A percentile compares a stretch with the other conserved stretches of the same genome.
Conservation (phyloP, 2,888 invertebrate species). For the Scelioninae gen. 1 region DNA sequence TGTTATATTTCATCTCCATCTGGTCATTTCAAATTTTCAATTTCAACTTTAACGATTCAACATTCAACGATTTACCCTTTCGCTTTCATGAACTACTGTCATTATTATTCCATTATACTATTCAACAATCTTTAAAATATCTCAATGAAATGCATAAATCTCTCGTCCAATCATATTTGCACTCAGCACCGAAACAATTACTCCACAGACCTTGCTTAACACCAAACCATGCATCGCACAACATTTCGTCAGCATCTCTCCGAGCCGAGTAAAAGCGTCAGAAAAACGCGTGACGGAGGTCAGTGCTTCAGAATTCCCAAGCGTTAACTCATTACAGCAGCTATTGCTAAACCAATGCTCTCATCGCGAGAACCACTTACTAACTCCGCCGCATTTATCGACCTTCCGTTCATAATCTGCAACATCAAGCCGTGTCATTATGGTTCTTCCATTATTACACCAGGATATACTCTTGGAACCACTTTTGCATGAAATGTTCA, state of each 20-base stretch:
- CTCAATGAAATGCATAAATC: no score
- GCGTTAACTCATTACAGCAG: background rate
- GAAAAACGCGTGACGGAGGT: constrained; percentile 16
- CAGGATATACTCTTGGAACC: background rate
- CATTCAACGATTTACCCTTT: no score
- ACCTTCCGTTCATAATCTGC: background rate
- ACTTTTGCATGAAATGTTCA: background rate
- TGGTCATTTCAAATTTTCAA: no score
- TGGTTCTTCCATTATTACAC: background rate
- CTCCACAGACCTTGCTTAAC: constrained; percentile 17
- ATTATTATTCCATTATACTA: no score
- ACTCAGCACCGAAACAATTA: constrained; percentile 13
- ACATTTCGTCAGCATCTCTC: constrained; percentile 31
- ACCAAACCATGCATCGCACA: constrained; percentile 9
- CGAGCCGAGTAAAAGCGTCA: constrained; percentile 8
- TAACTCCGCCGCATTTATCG: background rate
- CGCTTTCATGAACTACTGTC: no score
- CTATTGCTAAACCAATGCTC: constrained; percentile 3
- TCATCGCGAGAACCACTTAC: background rate
- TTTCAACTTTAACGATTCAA: no score
- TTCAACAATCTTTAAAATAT: no score
- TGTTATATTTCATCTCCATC: no score
- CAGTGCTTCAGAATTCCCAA: constrained; percentile 12
- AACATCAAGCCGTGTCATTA: background rate
- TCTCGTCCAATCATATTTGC: no score